These are phyloP conservation scores for Cavia porcellus DNA, from an alignment of 2,113 vertebrate genomes.

Conservation along the genomic window DNA sequence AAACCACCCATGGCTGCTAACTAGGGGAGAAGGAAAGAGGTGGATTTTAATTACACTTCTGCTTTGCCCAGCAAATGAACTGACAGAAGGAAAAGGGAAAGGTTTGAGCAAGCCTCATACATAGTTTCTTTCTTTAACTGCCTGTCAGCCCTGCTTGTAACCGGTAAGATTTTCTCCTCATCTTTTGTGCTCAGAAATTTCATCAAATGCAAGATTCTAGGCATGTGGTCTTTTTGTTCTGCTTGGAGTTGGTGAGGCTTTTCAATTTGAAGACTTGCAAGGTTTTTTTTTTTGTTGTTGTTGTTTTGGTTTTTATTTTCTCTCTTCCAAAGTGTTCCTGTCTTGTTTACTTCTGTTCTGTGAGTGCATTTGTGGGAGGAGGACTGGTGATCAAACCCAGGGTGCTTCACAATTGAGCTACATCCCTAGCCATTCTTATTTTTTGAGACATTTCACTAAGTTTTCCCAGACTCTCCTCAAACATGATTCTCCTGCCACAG, in stretches of 20 bases:
- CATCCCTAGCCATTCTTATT: neutral
- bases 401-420: neutral
- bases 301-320: neutral
- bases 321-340: neutral
- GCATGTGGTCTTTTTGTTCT: neutral
- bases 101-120: neutral
- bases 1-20: constrained; percentile 89
- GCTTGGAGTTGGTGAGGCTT: neutral
- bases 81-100: neutral
- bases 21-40: neutral
- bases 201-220: neutral
- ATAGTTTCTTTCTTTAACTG: neutral
- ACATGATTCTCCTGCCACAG: neutral
- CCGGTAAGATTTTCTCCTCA: neutral
- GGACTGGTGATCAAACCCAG: neutral
- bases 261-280: neutral
- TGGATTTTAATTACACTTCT: neutral
- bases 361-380: neutral
- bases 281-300: no score
- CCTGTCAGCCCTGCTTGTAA: neutral
- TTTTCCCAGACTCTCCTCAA: neutral
- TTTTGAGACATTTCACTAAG: neutral
- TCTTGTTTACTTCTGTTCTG: neutral
- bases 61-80: neutral
- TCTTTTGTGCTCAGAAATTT: neutral